Base-by-base conservation (phyloP, 2,113 vertebrate species). In the Speoplatyrhinus poulsoni region DNA sequence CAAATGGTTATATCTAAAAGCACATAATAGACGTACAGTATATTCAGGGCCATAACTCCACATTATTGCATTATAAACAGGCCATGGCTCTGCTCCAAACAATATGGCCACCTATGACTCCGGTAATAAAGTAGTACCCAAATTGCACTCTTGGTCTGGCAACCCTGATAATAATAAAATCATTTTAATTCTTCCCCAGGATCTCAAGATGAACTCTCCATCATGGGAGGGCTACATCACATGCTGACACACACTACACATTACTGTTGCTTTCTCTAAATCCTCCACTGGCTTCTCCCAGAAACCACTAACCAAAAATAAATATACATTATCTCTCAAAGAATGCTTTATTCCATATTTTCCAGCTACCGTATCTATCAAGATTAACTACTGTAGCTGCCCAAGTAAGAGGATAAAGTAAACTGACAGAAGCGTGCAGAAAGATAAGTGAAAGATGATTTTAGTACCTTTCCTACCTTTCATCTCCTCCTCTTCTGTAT, bases 401-500 rank as follows among this genome's bases (percentile, higher is more conserved):
- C 56, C 26, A 3, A 16, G 12, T 32, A 3, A 32, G 11, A 12
- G 11, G 17, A 60, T 26, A n/a, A 10, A 76, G 65, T 75, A 72
- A 73, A 55, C 3, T 68, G 47, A 76, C 80, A 59, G 32, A 84
- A 60, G 60, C 87, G 86, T 91, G 89, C 90, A 76, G 75, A 93
- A 73, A 62, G 91, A 73, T 62, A 92, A 72, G 70, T 87, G 77
- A 79, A 90, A 76, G 76, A 81, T 85, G 85, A 91, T 90, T 74
- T 73, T 84, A 76, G 87, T 93, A 93, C 93, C 93, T 93, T 93
- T 93, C 84, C 84, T 96, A 98, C 96, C 98, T 96, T 98, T 99
- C 91, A 96, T 93, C 84, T 99, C 98, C 88, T 98, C 98, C 84
- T 99, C 98, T 95, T 99, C 98, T 16, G 95, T 95, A 80, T 96